Evolutionary conservation across 2,113 vertebrate genomes (phyloP).

Genomic region (Rattus rattus): DNA sequence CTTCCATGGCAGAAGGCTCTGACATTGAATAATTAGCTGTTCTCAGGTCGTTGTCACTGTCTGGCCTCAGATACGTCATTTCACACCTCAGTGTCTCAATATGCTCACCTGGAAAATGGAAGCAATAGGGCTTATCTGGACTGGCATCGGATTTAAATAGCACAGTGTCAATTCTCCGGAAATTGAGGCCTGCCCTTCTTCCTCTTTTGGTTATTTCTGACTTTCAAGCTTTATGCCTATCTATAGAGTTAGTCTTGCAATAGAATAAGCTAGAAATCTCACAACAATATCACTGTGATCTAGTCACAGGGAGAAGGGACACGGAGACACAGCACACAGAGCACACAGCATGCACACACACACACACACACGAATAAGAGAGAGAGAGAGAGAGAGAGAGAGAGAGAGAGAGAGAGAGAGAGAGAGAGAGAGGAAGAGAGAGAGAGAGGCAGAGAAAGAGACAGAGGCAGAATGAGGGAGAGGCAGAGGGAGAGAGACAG

Average conservation of each 20-base stretch:
- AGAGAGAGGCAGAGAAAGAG: too few species aligned
- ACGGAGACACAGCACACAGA: neutral
- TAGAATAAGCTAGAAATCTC: neutral
- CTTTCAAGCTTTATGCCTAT: neutral
- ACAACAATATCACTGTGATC: neutral
- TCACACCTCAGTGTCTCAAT: neutral
- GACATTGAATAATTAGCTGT: neutral
- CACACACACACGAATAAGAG: too few species aligned
- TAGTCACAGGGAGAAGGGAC: neutral
- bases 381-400: too few species aligned
- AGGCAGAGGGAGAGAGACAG: too few species aligned
- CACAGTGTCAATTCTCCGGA: neutral
- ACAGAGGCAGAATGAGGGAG: too few species aligned
- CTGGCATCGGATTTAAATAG: neutral
- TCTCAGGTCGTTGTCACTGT: neutral
- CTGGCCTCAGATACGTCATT: neutral
- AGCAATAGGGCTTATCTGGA: neutral
- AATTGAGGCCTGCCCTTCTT: conserved; percentile 12
- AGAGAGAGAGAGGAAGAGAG: too few species aligned
- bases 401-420: too few species aligned
- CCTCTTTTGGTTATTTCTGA: conserved; percentile 50
- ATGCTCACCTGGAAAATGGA: conserved; percentile 35
- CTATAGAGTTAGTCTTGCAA: neutral
- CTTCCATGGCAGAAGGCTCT: neutral
- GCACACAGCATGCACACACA: too few species aligned